Evolutionary conservation across 2,888 invertebrate species (phyloP).

Genomic region (Philhelius pedissequus): DNA sequence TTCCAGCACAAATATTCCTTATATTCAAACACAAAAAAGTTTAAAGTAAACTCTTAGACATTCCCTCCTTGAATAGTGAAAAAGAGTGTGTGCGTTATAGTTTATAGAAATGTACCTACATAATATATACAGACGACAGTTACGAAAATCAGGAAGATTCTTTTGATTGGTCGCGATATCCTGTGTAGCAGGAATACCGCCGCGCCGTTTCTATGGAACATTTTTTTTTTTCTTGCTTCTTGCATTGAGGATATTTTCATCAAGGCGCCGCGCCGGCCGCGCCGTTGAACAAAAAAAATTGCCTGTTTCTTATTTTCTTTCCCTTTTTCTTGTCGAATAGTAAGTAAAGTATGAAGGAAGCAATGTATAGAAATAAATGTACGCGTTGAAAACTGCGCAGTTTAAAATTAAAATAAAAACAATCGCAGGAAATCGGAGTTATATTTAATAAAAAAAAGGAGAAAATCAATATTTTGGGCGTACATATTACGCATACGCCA

Average conservation of each 20-base stretch:
- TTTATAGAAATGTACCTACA: neutral
- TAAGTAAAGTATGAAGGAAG: neutral
- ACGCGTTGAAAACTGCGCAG: constrained; percentile 26
- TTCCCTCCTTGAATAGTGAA: constrained; percentile 34
- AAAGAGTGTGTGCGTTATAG: constrained; percentile 27
- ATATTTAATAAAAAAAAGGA: neutral
- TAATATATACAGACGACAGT: neutral
- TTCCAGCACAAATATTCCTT: neutral
- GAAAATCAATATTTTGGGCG: constrained; percentile 57
- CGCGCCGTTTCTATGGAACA: neutral
- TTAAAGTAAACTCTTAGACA: constrained; percentile 25
- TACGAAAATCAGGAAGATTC: constrained; percentile 44
- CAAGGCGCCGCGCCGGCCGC: neutral
- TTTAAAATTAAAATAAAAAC: neutral
- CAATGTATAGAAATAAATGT: neutral
- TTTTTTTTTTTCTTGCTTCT: constrained; percentile 1
- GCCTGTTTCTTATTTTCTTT: neutral
- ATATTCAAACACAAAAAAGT: constrained; percentile 17
- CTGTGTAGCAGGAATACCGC: neutral
- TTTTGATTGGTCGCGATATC: constrained; percentile 66
- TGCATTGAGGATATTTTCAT: neutral
- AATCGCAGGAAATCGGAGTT: neutral
- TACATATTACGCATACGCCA: constrained; percentile 17
- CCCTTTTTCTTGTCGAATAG: neutral
- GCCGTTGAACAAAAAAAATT: neutral